Evolutionary conservation across 2,888 invertebrate species (phyloP), one percentile per base, ranked within the genome.

Genomic region (Eustalomyia histrio): DNA sequence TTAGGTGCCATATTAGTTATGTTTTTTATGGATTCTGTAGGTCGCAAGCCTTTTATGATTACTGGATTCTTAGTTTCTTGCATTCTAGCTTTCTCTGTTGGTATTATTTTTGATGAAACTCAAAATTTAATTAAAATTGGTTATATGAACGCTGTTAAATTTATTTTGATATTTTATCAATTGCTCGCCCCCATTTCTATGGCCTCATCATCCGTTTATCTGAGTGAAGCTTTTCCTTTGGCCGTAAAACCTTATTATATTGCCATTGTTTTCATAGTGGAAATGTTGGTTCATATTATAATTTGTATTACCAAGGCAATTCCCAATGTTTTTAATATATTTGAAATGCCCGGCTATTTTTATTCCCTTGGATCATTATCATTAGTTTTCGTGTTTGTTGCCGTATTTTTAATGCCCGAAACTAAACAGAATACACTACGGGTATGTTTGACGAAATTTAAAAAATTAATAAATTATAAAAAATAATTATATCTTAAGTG

Each of bases 211-310:
- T 86, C 90, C 0, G 86, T 84, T 0, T 89, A 89, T 43, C 80
- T 89, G 18, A 86, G 87, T 0, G 89, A 89, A 74, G 90, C 88
- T 0, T 89, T 88, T 65, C 90, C 89, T 0, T 47, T 89, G 60
- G 73, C 84, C 0, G 76, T 87, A 0, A 89, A 90, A 39, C 86
- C 87, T 0, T 88, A 84, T 35, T 85, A 83, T 21, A 47, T 88
- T n/a, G 86, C 87, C 9, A 83, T 82, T 21, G 83, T 85, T 4
- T 88, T 86, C 52, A 78, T 78, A 4, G 53, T 84, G 2, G 88
- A 88, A 71, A 83, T 86, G 82, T 21, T 87, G 2, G 78, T 87
- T 10, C 85, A 83, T 18, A 83, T 89, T 8, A 82, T 87, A 4
- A 84, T 85, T 53, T 61, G 1, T 64, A 1, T 33, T 39, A 52